phyloP scores from a whole-genome alignment of 2,888 invertebrate genomes.

The Mesoligia furuncula region DNA sequence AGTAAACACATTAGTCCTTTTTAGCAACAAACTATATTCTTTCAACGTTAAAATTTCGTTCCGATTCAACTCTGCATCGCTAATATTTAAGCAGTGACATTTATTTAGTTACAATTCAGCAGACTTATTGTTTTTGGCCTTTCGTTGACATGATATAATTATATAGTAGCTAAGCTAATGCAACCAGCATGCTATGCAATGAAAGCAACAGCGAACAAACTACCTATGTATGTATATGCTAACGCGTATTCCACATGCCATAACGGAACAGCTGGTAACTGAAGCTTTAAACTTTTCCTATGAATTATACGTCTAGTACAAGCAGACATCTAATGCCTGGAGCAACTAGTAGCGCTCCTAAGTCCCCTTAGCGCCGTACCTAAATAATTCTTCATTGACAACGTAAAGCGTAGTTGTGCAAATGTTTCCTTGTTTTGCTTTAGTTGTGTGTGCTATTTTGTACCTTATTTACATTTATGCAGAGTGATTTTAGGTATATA shows the following conservation, averaged over 20 bases:
- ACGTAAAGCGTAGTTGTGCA: constrained; percentile 28
- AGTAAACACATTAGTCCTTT: too few species aligned
- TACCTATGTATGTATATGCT: not conserved
- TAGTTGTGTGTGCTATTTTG: constrained; percentile 1
- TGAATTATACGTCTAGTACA: constrained; percentile 42
- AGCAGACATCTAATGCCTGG: constrained; percentile 21
- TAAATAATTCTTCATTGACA: constrained; percentile 48
- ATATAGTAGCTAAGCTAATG: not conserved
- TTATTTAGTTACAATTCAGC: not conserved
- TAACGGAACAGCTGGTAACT: constrained; percentile 36
- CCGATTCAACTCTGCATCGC: too few species aligned
- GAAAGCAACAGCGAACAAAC: constrained; percentile 18
- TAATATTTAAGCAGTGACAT: not conserved
- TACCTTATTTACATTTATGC: not conserved
- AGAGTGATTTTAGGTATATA: not conserved
- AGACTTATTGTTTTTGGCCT: not conserved
- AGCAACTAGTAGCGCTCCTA: constrained; percentile 27
- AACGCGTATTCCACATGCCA: constrained; percentile 6
- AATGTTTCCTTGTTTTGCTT: constrained; percentile 12
- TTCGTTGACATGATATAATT: too few species aligned
- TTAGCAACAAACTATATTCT: too few species aligned
- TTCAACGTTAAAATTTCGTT: too few species aligned
- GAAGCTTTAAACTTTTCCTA: constrained; percentile 41
- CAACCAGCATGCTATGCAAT: not conserved
- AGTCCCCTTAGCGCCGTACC: constrained; percentile 16